Evolutionary conservation across 2,797 vertebrate species (phyloP), one percentile per base, ranked within the genome.

Genomic region (Ambastaia sidthimunki): DNA sequence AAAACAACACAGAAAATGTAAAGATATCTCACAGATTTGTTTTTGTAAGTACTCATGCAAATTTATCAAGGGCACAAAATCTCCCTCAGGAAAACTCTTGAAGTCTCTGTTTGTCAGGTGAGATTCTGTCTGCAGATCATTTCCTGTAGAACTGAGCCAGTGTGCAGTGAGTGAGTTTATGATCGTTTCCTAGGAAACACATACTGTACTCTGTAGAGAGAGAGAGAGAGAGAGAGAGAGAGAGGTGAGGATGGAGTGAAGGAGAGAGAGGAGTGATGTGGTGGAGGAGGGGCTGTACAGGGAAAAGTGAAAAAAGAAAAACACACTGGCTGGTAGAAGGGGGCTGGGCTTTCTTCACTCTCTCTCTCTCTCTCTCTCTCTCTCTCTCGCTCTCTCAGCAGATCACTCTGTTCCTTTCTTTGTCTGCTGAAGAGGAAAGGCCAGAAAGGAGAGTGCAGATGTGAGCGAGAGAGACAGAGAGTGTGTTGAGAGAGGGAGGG

Each of bases 381-480:
- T 52, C 60, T 69, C 59, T 83, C 73, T 63, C 63, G 82, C 69
- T 78, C 12, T 54, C 65, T 70, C 48, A 76, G 62, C 73, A 79
- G 80, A 83, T 76, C 62, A 85, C 86, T 85, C 76, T 62, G 71
- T 87, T 78, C 81, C 78, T 87, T 65, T 85, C 86, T 91, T 91
- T 93, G 88, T 91, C 80, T 88, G 11, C 71, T 69, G 68, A 74
- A 67, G 75, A 81, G 80, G 81, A 76, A 82, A 55, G 76, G 62
- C 44, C 80, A 84, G 87, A 82, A 28, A 78, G 74, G 48, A 65
- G 31, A 15, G 62, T 37, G 62, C 16, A 65, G 37, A 65, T 65
- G 62, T 41, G 80, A 71, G 71, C 19, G 72, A 76, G 72, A 77
- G 81, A 77, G 11, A 34, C 34, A 16, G 82, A 81, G 41, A 79